These are phyloP conservation scores for Therioaphis trifolii DNA, from an alignment of 2,888 invertebrate species.

Conservation along the genomic window DNA sequence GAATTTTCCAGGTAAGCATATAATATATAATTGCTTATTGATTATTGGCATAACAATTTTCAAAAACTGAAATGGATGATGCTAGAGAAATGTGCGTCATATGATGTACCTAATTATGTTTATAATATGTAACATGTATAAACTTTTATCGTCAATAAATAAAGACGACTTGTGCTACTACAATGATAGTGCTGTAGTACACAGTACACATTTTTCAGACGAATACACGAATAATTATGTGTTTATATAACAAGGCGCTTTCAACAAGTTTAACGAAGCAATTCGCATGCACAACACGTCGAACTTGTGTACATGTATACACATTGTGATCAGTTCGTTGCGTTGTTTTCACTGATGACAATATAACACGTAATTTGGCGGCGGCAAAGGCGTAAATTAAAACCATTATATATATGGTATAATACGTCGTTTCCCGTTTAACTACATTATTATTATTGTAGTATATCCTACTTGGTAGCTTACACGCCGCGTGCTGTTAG, in stretches of 20 bases:
- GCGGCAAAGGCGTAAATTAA: constrained; percentile 36
- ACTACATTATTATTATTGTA: constrained; percentile 6
- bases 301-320: not conserved
- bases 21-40: too few species aligned
- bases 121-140: too few species aligned
- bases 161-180: too few species aligned
- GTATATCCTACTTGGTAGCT: not conserved
- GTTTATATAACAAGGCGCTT: not conserved
- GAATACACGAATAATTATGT: too few species aligned
- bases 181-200: too few species aligned
- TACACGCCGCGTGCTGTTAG: constrained; percentile 13
- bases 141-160: too few species aligned
- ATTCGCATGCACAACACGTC: constrained; percentile 12
- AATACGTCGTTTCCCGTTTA: constrained; percentile 44
- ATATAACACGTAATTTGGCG: constrained; percentile 47
- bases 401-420: constrained; percentile 12
- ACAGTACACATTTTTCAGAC: too few species aligned
- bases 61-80: too few species aligned
- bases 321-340: not conserved
- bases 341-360: constrained; percentile 47
- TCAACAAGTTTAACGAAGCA: constrained; percentile 43
- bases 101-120: too few species aligned
- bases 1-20: too few species aligned
- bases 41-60: too few species aligned
- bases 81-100: too few species aligned